phyloP scores from a whole-genome alignment of 2,797 vertebrate species.

The Sebastes ruberrimus region DNA sequence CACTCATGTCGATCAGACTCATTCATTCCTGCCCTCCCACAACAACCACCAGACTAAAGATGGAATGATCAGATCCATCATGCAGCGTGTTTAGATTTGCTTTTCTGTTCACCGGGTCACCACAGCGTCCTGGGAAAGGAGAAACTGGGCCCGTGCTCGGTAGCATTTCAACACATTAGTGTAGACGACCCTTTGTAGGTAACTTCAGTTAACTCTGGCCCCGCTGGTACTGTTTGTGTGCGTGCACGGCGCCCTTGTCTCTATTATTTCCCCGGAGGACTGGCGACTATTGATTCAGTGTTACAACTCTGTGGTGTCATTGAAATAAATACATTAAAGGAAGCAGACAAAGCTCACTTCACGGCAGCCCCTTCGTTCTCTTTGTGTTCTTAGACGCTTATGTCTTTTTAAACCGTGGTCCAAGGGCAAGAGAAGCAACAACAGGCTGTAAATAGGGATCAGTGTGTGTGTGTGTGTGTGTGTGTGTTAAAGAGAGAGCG shows the following conservation, averaged over 20 bases:
- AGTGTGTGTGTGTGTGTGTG: not conserved
- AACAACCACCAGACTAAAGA: constrained; percentile 35
- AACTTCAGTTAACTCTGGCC: not conserved
- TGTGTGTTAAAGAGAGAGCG: not conserved
- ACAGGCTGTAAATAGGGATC: constrained; percentile 27
- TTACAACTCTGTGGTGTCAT: constrained; percentile 34
- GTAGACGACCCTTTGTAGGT: not conserved
- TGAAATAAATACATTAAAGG: constrained; percentile 54
- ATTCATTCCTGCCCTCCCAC: constrained; percentile 46
- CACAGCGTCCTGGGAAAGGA: not conserved
- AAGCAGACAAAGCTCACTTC: constrained; percentile 45
- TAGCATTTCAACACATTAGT: constrained; percentile 6
- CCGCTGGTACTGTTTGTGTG: not conserved
- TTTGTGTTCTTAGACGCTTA: constrained; percentile 27
- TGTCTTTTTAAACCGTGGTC: constrained; percentile 35
- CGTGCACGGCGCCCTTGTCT: not conserved
- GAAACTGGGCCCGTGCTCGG: not conserved
- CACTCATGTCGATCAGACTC: constrained; percentile 48
- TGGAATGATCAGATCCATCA: constrained; percentile 32
- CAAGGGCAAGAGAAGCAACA: constrained; percentile 26
- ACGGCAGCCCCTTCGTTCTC: constrained; percentile 11
- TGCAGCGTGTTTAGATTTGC: not conserved
- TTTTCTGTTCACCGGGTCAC: constrained; percentile 5
- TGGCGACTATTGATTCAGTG: constrained; percentile 53
- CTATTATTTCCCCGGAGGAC: constrained; percentile 39